Evolutionary conservation across 2,888 invertebrate species (phyloP).

Genomic region (Nomada goodeniana): DNA sequence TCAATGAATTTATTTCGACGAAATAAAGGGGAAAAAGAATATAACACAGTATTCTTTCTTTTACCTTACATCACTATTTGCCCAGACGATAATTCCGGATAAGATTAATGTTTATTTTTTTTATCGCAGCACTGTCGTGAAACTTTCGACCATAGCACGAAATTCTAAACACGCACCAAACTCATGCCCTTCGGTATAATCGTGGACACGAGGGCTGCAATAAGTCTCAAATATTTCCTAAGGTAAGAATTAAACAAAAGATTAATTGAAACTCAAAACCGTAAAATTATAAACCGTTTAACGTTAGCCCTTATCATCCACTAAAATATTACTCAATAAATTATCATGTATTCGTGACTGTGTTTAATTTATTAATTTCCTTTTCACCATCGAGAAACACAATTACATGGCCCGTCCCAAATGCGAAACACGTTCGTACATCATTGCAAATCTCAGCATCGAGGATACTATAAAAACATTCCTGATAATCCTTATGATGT

Average conservation of each 20-base stretch:
- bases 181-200: constrained; percentile 11
- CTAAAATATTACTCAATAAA: constrained; percentile 6
- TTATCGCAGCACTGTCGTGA: constrained; percentile 42
- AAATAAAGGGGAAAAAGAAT: not conserved
- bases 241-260: not conserved
- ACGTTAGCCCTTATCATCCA: not conserved
- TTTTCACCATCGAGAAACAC: constrained; percentile 1
- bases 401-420: not conserved
- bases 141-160: constrained; percentile 47
- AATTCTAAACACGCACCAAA: constrained; percentile 42
- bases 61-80: not conserved
- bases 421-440: constrained; percentile 12
- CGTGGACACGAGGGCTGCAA: not conserved
- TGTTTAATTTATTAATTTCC: not conserved
- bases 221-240: not conserved
- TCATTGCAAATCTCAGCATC: constrained; percentile 1
- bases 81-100: constrained; percentile 29
- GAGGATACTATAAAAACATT: constrained; percentile 12
- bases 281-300: not conserved
- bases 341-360: not conserved
- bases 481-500: constrained; percentile 37
- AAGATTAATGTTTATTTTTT: constrained; percentile 40
- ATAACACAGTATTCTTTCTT: not conserved
- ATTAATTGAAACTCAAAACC: not conserved
- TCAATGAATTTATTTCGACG: constrained; percentile 1